Evolutionary conservation across 1,140 invertebrate genomes (phyloP), one percentile per base, ranked within the genome.

Genomic region (Heliconius eleuchia): DNA sequence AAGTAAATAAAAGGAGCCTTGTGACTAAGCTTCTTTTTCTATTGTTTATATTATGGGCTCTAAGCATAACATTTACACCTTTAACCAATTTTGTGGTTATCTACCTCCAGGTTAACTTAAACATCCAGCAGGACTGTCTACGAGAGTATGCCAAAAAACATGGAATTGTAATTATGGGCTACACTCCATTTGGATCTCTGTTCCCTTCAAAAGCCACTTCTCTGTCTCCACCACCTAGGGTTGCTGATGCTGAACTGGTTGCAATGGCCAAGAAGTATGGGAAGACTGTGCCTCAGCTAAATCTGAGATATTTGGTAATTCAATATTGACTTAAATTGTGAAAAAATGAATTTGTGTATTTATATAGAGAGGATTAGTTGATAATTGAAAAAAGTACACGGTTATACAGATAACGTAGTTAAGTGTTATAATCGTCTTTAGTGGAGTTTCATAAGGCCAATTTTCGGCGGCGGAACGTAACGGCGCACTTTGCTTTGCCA

Each of bases 121-220:
- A 97, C 89, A 92, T 98, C 11, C 96, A 96, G 80, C 97, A 98
- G 88, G 95, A 95, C 18, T 95, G 96, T 76, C 91, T 98, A 27
- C 94, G 96, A 42, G 92, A 96, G 13, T 97, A 96, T 86, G 98
- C 97, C 91, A 95, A 96, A 74, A 82, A 94, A n/a, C 93, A 96
- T 34, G 94, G 95, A 46, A 97, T 99, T 75, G 86, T 92, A 7
- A 91, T 99, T 3, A 97, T 96, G 46, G 97, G 96, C 1, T 99
- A 98, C 93, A 96, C 96, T 82, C 97, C 98, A 0, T 95, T 99
- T 71, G 98, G 97, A 0, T 88, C 89, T 3, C 82, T 94, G 52
- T 96, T 96, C 74, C 95, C 95, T 92, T 94, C 95, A 27, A 96
- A 95, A 76, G 95, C 95, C 1, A 92, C 91, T 19, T 95, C 96